These are phyloP conservation scores for Rhamnusium bicolor DNA, from an alignment of 2,888 invertebrate species.

Conservation along the genomic window DNA sequence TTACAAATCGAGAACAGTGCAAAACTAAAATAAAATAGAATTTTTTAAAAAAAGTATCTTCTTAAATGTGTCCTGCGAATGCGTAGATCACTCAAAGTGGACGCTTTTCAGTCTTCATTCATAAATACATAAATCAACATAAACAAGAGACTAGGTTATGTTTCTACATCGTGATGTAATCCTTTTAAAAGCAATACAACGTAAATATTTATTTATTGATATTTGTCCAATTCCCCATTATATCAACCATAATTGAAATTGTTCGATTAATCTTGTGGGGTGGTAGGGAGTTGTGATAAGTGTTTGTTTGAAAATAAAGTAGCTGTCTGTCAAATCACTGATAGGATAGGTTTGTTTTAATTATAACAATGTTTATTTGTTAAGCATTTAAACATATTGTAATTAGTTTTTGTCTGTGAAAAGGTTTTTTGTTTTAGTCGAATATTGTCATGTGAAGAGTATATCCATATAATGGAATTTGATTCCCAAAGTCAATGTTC, in stretches of 20 bases:
- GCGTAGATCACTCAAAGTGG: background rate
- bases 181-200: constrained; percentile 49
- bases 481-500: constrained; percentile 65
- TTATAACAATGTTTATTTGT: constrained; percentile 40
- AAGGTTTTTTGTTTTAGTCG: constrained; percentile 37
- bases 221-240: constrained; percentile 41
- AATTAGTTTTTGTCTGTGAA: constrained; percentile 41
- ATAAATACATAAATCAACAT: constrained; percentile 52
- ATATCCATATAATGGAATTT: constrained; percentile 61
- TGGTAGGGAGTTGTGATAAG: constrained; percentile 25
- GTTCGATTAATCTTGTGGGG: constrained; percentile 36
- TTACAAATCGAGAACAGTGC: background rate
- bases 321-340: constrained; percentile 17
- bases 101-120: background rate
- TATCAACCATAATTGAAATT: constrained; percentile 20
- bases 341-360: constrained; percentile 42
- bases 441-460: constrained; percentile 44
- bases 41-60: background rate
- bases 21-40: background rate
- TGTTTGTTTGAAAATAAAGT: constrained; percentile 11
- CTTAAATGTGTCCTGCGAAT: background rate
- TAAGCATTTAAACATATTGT: constrained; percentile 35
- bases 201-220: constrained; percentile 58
- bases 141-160: constrained; percentile 55
- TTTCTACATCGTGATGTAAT: constrained; percentile 56